Base-by-base conservation (phyloP, 2,113 vertebrate species). In the Xiphophorus hellerii region DNA sequence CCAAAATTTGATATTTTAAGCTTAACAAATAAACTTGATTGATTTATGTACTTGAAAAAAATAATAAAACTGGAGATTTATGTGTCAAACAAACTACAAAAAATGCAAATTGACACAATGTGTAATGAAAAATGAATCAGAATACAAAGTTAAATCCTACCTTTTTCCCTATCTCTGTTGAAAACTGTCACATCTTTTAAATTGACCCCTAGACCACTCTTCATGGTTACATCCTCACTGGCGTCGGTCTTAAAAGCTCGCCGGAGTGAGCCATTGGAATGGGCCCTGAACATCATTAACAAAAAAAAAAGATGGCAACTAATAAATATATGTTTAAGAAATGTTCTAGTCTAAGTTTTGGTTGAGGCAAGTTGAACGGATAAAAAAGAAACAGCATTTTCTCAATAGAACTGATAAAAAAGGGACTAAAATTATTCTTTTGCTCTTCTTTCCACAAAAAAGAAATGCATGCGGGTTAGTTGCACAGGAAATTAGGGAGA, bases 151-250 rank as follows among this genome's bases (percentile, higher is more conserved):
- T 83, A 75, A 88, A 94, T 88, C 91, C 28, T 82, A 98, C 98
- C 98, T 97, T 98, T 99, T 93, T 99, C 97, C 95, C 97, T 95
- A 91, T 95, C 96, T 96, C 94, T 94, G 85, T 96, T 99, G 93
- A 98, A 99, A 89, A 99, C 90, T 76, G 97, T 98, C 85, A 99
- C 96, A 86, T 99, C 98, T 92, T 99, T 99, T 88, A 99, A 92
- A 92, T 99, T 99, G 87, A 99, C 96, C 67, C 98, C 98, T 29
- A 99, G 95, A 64, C 97, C 97, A 33, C 96, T 98, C 91, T 97
- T 96, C 95, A 99, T 95, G 74, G 97, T 98, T 76, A 96, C 89
- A 0, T 90, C 91, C 79, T 99, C 98, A 58, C 94, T 95, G 78
- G 96, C 95, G 90, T 98, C 97, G 10, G 94, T 95, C 94, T 99